phyloP scores from a whole-genome alignment of 2,113 vertebrate genomes.

The Scatophagus argus region DNA sequence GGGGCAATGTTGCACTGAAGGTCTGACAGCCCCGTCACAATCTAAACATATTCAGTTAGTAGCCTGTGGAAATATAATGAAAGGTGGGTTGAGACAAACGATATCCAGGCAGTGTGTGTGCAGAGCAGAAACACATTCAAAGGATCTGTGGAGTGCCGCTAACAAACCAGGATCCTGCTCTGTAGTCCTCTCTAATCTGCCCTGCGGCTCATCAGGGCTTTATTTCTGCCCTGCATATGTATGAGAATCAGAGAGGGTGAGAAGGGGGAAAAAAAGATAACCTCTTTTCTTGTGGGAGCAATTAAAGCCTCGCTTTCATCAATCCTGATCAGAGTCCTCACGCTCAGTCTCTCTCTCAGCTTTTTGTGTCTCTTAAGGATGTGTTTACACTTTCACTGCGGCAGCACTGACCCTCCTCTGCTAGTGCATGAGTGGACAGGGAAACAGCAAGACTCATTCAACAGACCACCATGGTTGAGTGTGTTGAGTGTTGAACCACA shows the following conservation, averaged over 20 bases:
- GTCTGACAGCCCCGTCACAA: not conserved
- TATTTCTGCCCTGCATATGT: slow-evolving; percentile 79
- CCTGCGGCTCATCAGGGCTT: slow-evolving; percentile 75
- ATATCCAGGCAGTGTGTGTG: slow-evolving; percentile 58
- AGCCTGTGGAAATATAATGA: slow-evolving; percentile 62
- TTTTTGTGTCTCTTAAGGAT: slow-evolving; percentile 48
- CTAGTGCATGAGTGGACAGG: slow-evolving; percentile 14
- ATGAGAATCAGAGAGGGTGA: slow-evolving; percentile 70
- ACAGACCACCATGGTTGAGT: not conserved
- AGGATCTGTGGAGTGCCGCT: slow-evolving; percentile 67
- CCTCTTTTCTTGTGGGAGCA: slow-evolving; percentile 76
- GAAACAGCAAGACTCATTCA: slow-evolving; percentile 15
- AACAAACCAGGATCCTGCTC: slow-evolving; percentile 74
- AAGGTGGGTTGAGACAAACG: slow-evolving; percentile 61
- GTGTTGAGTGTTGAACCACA: not conserved
- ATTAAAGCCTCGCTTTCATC: slow-evolving; percentile 77
- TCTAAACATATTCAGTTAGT: slow-evolving; percentile 21
- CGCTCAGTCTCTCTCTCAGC: slow-evolving; percentile 54
- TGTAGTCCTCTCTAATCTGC: slow-evolving; percentile 78
- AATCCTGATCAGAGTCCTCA: slow-evolving; percentile 69
- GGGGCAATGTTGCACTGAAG: slow-evolving; percentile 55
- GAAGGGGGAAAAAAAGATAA: slow-evolving; percentile 54
- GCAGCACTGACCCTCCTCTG: slow-evolving; percentile 35
- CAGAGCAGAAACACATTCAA: slow-evolving; percentile 71
- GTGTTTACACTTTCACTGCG: slow-evolving; percentile 71